Evolutionary conservation across 2,888 invertebrate genomes (phyloP), one percentile per base, ranked within the genome.

Genomic region (Patella pellucida): DNA sequence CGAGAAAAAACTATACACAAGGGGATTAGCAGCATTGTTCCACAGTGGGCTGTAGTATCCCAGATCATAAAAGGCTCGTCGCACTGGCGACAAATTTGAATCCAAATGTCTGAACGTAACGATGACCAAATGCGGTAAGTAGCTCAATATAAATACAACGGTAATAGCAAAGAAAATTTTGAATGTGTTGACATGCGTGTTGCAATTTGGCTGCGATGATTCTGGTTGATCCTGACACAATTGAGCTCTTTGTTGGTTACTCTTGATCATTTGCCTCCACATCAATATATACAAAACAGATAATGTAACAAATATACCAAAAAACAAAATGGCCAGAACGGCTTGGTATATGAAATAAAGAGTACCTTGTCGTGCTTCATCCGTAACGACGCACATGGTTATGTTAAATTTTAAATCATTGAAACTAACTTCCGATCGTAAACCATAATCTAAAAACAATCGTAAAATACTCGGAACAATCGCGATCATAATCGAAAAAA

Each of bases 111-210:
- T 50, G 31, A 74, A 31, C n/a, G 56, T 41, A 31, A 74, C 27
- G 50, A 52, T 54, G 68, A 69, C 69, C n/a, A 68, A 74, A 19
- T 74, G 69, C 27, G 74, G 74, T n/a, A 68, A 74, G n/a, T 74
- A 74, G n/a, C 69, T 74, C 41, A 74, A 52, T 15, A 74, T 69
- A 31, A 74, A 74, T 52, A 69, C 74, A 31, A 74, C 69, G 31
- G 74, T 74, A 52, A 74, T 69, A 11, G 69, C 69, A 54, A 74
- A 74, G 54, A 74, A 74, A 41, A 74, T 69, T 54, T 74, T 74
- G 50, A 69, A 69, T 16, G 74, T 52, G 52, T 50, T 23, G 68
- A 68, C 51, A 31, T 74, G 54, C 19, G 69, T 74, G n/a, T 69
- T 51, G 74, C 56, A 56, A n/a, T 73, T 73, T 54, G 51, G 16